Base-by-base conservation (phyloP, 2,888 invertebrate genomes). In the Yponomeuta cagnagella region DNA sequence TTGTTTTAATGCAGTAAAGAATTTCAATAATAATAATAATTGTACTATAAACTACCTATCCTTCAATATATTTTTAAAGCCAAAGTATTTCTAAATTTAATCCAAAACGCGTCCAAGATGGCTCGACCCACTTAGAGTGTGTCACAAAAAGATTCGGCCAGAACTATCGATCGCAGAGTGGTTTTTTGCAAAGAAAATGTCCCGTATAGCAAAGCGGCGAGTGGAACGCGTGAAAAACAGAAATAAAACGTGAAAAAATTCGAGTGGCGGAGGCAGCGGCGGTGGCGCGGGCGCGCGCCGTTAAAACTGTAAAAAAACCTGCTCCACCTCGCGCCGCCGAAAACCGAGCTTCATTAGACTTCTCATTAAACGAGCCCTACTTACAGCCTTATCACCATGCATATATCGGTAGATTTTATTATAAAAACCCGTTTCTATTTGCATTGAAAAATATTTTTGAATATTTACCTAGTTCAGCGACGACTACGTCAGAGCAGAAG, bases 261-360 rank as follows among this genome's bases (percentile, higher is more conserved):
- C 72, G 79, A 81, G 84, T 82, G 80, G 78, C 78, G 71, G 73
- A 68, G 70, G 63, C 70, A 70, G 72, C 15, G 31, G 43, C 74
- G 71, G 75, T 72, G 71, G 70, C 74, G 74, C 31, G 5, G 68
- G 23, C 33, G 77, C 76, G 82, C 84, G 84, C 88, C 90, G 90
- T 90, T 91, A 89, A 86, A 90, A 89, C 89, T 90, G 89, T 90
- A 89, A 89, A 90, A 74, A 84, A 84, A 90, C 90, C 90, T 86
- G 81, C 89, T 88, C 86, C 77, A 75, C 88, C 89, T 87, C 87
- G 82, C 75, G 80, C 86, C 86, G 82, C 85, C 88, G 83, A 89
- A 90, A 89, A 85, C 79, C 76, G 78, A 82, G 80, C 69, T 37
- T 67, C 70, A 52, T 67, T 70, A 67, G 67, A 15, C 33, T 33